Base-by-base conservation (phyloP, 2,888 invertebrate species). In the Dasysyrphus albostriatus region DNA sequence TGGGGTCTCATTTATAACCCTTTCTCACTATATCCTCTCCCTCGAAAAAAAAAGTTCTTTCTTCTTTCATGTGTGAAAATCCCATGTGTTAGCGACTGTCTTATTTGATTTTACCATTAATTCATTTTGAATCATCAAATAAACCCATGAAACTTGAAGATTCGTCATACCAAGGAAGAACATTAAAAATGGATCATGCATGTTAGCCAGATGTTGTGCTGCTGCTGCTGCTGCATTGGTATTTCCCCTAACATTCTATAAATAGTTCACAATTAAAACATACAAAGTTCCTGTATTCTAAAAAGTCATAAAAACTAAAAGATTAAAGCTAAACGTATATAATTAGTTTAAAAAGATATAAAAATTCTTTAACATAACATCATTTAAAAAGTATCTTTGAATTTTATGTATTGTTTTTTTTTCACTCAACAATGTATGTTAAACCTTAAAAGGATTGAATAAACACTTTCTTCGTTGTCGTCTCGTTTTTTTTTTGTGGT, bases 361-460 rank as follows among this genome's bases (percentile, higher is more conserved):
- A 34, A 72, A 51, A 54, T 32, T 49, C 61, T 24, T 47, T 10
- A 42, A 37, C 39, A 75, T 7, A 16, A 39, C 19, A 37, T 34
- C 32, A 2, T n/a, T 32, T n/a, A 65, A 24, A 61, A 39, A 61
- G 73, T 49, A 79, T 73, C 73, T 51, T 72, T 65, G 24, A 44
- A 75, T 59, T 49, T 49, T 37, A 37, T 49, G 34, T 3, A 67
- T 67, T 49, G 39, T 54, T 34, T 19, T 14, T 14, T 14, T 32
- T 1, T 58, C 5, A 6, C 7, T 32, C 5, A 6, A 56, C 39
- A 32, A 54, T 44, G 29, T 47, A 47, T 70, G 37, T 69, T 54
- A 63, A 76, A 81, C 81, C 63, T 81, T 70, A 76, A 81, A 81
- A 76, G 76, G 76, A 69, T 72, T 47, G 54, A 19, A 37, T n/a